These are phyloP conservation scores for Tetramorium parvispinum DNA, from an alignment of 1,140 invertebrate genomes.

Conservation along the genomic window DNA sequence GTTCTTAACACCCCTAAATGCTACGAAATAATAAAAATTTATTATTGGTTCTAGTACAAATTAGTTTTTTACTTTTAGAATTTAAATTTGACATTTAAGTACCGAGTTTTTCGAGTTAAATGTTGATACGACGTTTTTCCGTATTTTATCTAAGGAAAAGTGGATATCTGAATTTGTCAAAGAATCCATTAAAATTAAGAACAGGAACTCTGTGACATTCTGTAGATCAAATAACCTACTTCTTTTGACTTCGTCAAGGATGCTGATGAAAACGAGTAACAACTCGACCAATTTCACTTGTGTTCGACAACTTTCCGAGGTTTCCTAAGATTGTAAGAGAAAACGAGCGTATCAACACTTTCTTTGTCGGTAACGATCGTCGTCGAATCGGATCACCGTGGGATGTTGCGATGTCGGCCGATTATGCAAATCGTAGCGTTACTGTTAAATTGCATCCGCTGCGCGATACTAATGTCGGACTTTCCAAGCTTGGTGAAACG, in stretches of 20 bases:
- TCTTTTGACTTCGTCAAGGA: background rate
- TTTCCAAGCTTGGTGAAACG: conserved; percentile 65
- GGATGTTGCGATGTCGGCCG: conserved; percentile 67
- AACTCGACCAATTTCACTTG: background rate
- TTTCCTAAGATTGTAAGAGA: background rate
- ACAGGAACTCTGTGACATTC: background rate
- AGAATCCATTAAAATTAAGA: conserved; percentile 32
- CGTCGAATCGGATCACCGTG: conserved; percentile 23
- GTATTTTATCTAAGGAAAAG: background rate
- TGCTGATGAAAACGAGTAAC: background rate
- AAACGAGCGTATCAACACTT: conserved; percentile 13
- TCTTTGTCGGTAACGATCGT: conserved; percentile 20
- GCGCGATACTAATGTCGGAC: conserved; percentile 68
- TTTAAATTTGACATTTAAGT: conserved; percentile 11
- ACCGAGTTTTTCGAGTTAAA: background rate
- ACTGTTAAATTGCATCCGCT: conserved; percentile 75
- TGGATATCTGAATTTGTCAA: background rate
- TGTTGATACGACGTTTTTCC: background rate
- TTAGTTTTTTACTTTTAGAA: background rate
- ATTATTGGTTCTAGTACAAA: background rate
- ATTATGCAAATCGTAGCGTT: conserved; percentile 80
- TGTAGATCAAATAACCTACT: conserved; percentile 4
- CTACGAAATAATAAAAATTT: background rate
- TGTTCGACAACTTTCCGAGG: background rate
- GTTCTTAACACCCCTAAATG: background rate